phyloP scores from a whole-genome alignment of 2,888 invertebrate species.

The Pammene aurita region DNA sequence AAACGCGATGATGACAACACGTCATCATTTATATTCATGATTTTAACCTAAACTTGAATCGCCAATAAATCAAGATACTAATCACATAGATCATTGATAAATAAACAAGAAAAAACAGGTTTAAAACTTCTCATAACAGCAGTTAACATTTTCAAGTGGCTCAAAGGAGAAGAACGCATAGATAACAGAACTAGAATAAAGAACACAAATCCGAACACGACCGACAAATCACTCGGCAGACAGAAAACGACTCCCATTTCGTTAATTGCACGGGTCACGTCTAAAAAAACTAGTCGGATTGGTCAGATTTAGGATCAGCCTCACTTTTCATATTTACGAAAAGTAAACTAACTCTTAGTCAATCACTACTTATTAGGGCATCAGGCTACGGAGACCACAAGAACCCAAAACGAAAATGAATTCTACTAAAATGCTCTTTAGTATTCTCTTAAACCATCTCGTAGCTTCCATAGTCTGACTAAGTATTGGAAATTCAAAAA shows the following conservation, averaged over 20 bases:
- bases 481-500: background rate
- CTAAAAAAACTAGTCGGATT: conserved; percentile 61
- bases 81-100: background rate
- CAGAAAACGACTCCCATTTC: conserved; percentile 57
- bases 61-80: too few species aligned
- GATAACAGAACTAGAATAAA: conserved; percentile 1
- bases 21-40: too few species aligned
- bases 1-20: too few species aligned
- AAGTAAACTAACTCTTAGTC: too few species aligned
- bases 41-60: too few species aligned
- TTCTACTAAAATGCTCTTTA: too few species aligned
- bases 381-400: too few species aligned
- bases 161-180: background rate
- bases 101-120: background rate
- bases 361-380: too few species aligned
- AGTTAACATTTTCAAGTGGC: conserved; percentile 7
- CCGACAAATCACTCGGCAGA: conserved; percentile 48
- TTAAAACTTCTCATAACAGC: background rate
- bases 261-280: conserved; percentile 63
- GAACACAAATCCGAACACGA: conserved; percentile 1
- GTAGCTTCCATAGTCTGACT: too few species aligned
- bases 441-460: too few species aligned
- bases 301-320: conserved; percentile 51
- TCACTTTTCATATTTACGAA: conserved; percentile 13
- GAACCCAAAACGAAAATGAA: too few species aligned